Percentiles rank a stretch among this genome's conserved stretches.
Evolutionary conservation across 2,797 vertebrate species (phyloP).

Genomic region (Naso thynnoides): DNA sequence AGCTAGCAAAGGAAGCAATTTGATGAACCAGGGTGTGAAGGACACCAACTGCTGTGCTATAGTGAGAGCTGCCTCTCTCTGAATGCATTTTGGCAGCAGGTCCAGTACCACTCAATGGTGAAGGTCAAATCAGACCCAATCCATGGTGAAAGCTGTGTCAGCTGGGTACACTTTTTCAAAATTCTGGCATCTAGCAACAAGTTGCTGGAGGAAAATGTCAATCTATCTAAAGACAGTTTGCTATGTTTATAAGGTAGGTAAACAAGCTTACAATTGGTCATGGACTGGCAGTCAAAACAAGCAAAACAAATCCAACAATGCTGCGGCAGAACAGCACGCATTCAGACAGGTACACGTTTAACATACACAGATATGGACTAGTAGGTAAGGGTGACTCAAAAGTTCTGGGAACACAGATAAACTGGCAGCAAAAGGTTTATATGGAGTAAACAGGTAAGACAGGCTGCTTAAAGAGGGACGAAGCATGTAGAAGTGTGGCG

Average conservation of each 20-base stretch:
- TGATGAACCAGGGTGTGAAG: conserved; percentile 42
- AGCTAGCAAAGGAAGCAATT: conserved; percentile 21
- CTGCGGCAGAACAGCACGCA: not conserved
- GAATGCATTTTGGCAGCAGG: conserved; percentile 32
- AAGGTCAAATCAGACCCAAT: conserved; percentile 25
- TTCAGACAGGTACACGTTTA: not conserved
- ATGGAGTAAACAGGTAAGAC: not conserved
- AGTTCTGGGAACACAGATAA: not conserved
- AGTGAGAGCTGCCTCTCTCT: conserved; percentile 26
- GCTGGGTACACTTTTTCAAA: not conserved
- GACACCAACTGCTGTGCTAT: conserved; percentile 36
- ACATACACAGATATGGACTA: not conserved
- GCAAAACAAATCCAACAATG: conserved; percentile 14
- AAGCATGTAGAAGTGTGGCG: not conserved
- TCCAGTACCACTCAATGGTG: conserved; percentile 9
- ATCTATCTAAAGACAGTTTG: conserved; percentile 22
- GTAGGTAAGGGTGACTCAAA: not conserved
- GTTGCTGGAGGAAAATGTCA: conserved; percentile 13
- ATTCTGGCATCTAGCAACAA: conserved; percentile 8
- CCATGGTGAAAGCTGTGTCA: conserved; percentile 17
- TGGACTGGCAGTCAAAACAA: conserved; percentile 1
- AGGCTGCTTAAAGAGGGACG: not conserved
- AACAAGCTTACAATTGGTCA: conserved; percentile 7
- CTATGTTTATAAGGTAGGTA: conserved; percentile 6
- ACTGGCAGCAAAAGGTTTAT: not conserved